Base-by-base conservation (phyloP, 2,113 vertebrate genomes). In the Chaetodon auriga region DNA sequence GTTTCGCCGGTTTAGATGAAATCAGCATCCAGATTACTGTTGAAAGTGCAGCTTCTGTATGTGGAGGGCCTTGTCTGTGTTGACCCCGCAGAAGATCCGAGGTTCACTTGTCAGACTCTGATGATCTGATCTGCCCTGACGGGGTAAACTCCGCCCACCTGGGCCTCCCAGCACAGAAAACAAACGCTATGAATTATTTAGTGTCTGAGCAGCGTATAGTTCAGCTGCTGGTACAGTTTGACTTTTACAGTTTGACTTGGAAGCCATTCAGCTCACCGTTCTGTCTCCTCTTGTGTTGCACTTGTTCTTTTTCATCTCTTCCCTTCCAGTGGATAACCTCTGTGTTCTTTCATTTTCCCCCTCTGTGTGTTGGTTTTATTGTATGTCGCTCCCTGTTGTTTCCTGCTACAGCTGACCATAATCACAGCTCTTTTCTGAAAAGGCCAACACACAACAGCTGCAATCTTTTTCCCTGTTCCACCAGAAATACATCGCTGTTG, bases 141-240 rank as follows among this genome's bases (percentile, higher is more conserved):
- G 43, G 83, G 60, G 23, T 51, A 48, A 72, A 58, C 78, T 38
- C 61, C 41, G 3, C 85, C 87, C 85, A 83, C 63, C 73, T 11
- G 62, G 38, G 70, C 14, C 60, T 49, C 46, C 80, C 71, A 30
- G 64, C 80, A 12, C 64, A 12, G 66, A 87, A 88, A 90, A 91
- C 89, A 85, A 87, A 74, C 16, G 25, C 53, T 12, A 2, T 92
- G 75, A 88, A 91, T 91, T 68, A 91, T 92, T 91, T 68, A 89
- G 79, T 19, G 60, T 55, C 45, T 51, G 68, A 81, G 18, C 60
- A 58, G 75, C 4, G 11, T 85, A 88, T 72, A 65, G 78, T 84
- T 70, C 23, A 48, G 68, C 72, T 74, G 68, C 65, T 21, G 25
- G n/a, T 86, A 30, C 86, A 80, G 76, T 83, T 87, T 86, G 80